Conservation (phyloP, 2,113 vertebrate genomes). For the Nymphicus hollandicus region DNA sequence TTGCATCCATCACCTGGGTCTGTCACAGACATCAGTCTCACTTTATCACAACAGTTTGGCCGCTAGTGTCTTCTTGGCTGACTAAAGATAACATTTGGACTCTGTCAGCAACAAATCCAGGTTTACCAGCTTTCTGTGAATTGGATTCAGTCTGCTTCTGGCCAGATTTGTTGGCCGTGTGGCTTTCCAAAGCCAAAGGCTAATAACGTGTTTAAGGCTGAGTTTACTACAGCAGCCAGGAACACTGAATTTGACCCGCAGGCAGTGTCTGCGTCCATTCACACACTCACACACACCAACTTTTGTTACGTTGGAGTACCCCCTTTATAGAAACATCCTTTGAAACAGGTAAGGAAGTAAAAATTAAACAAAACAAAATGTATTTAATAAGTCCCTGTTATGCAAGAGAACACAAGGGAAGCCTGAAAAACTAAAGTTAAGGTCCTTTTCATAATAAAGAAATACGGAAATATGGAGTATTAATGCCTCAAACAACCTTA, state of each 20-base stretch:
- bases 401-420: not conserved
- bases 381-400: not conserved
- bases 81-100: constrained; percentile 60
- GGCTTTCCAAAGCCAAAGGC: constrained; percentile 63
- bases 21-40: constrained; percentile 17
- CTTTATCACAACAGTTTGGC: constrained; percentile 24
- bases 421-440: not conserved
- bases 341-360: not conserved
- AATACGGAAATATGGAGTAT: not conserved
- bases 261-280: not conserved
- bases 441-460: not conserved
- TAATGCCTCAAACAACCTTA: constrained; percentile 52
- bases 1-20: not conserved
- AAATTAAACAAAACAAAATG: not conserved
- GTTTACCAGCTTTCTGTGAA: constrained; percentile 62
- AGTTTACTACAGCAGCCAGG: constrained; percentile 19
- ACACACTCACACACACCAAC: no score
- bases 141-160: constrained; percentile 57
- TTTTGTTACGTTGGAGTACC: not conserved
- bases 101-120: constrained; percentile 37
- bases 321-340: not conserved
- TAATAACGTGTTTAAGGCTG: constrained; percentile 37
- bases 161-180: constrained; percentile 64
- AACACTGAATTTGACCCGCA: not conserved
- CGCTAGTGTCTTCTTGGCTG: constrained; percentile 47